Evolutionary conservation across 2,888 invertebrate species (phyloP).

Genomic region (Drosophila longiperda): DNA sequence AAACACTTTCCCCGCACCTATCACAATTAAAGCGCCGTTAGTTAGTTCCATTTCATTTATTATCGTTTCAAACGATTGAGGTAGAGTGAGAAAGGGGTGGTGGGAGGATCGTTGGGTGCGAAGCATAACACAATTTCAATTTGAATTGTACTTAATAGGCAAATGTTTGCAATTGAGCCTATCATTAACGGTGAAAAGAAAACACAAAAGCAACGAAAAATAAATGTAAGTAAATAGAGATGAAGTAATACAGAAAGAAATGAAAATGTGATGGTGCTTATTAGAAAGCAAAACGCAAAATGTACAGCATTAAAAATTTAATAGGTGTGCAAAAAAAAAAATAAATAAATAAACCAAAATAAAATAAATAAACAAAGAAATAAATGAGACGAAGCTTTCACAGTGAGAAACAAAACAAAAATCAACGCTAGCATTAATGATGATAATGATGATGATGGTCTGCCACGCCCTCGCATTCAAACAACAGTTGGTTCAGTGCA

Average conservation of each 20-base stretch:
- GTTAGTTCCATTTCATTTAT: slow-evolving; percentile 54
- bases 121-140: slow-evolving; percentile 40
- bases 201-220: not conserved
- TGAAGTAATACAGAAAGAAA: slow-evolving; percentile 21
- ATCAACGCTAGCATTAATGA: slow-evolving; percentile 11
- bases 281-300: slow-evolving; percentile 47
- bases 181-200: slow-evolving; percentile 46
- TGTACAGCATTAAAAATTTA: slow-evolving; percentile 45
- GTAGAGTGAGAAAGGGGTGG: not conserved
- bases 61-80: slow-evolving; percentile 8
- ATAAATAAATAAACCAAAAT: not conserved
- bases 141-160: slow-evolving; percentile 67
- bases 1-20: fast-evolving
- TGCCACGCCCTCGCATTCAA: slow-evolving; percentile 21
- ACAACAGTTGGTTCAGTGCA: slow-evolving; percentile 22
- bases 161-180: slow-evolving; percentile 65
- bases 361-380: slow-evolving; percentile 21
- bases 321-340: slow-evolving; percentile 40
- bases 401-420: slow-evolving; percentile 4
- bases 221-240: slow-evolving; percentile 16
- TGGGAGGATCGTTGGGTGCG: not conserved
- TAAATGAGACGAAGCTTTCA: slow-evolving; percentile 34
- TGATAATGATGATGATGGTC: slow-evolving; percentile 9
- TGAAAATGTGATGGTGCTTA: slow-evolving; percentile 28
- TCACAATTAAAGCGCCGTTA: slow-evolving; percentile 3